Conservation (phyloP, 2,113 vertebrate species). For the Trichechus manatus region DNA sequence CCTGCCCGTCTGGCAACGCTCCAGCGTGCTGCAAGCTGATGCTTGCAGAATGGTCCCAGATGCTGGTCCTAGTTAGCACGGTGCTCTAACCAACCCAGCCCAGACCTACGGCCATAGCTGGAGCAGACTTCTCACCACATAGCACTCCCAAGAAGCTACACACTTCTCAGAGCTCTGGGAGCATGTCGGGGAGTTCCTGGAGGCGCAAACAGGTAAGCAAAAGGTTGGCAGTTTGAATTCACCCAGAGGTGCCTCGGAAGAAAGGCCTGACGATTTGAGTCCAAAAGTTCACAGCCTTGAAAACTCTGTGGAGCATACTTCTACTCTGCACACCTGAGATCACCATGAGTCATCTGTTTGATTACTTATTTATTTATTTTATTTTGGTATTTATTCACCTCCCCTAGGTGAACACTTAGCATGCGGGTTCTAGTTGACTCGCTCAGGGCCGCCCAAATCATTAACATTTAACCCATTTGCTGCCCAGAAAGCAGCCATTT, state of each 20-base stretch:
- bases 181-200: not conserved
- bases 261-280: not conserved
- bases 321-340: not conserved
- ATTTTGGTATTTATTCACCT: not conserved
- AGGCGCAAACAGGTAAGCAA: too few relatives aligned
- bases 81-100: not conserved
- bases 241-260: not conserved
- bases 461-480: not conserved
- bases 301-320: not conserved
- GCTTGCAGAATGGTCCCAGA: rapidly evolving
- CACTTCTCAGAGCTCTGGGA: not conserved
- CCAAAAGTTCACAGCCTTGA: not conserved
- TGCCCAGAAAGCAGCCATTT: not conserved
- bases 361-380: not conserved
- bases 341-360: not conserved
- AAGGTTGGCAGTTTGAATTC: not conserved
- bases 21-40: rapidly evolving
- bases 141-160: not conserved
- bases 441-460: not conserved
- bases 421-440: not conserved
- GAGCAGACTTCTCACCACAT: rapidly evolving
- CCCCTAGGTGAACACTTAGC: not conserved
- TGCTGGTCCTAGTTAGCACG: not conserved
- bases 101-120: rapidly evolving
- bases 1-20: too few relatives aligned